Evolutionary conservation across 2,797 vertebrate species (phyloP).

Genomic region (Percopsis omiscomaycus): DNA sequence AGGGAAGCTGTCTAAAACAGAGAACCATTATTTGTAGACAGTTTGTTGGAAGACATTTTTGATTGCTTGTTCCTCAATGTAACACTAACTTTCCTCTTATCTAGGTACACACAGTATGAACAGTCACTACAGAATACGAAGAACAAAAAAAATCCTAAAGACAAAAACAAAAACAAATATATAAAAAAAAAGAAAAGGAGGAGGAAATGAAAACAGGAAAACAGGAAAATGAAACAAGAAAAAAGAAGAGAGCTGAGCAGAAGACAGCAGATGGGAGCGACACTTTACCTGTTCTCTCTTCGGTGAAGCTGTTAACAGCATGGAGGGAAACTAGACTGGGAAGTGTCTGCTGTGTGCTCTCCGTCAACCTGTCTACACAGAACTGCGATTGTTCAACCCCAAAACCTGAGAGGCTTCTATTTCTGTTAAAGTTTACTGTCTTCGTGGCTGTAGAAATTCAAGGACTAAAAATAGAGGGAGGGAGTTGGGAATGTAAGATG

Average conservation of each 20-base stretch:
- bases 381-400: conserved; percentile 6
- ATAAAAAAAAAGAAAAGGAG: background rate
- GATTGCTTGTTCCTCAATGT: too few species aligned
- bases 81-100: background rate
- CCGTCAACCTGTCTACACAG: background rate
- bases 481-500: conserved; percentile 29
- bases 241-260: background rate
- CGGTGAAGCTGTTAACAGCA: background rate
- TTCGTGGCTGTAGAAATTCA: too few species aligned
- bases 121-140: background rate
- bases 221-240: too few species aligned
- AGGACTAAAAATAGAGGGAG: conserved; percentile 27
- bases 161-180: background rate
- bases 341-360: conserved; percentile 5
- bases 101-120: background rate
- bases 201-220: too few species aligned
- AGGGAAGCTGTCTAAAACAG: background rate
- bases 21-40: background rate
- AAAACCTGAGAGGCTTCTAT: conserved; percentile 34
- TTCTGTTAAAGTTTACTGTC: conserved; percentile 7
- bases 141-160: background rate
- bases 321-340: background rate
- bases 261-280: background rate
- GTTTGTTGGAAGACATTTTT: background rate
- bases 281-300: conserved; percentile 4